Evolutionary conservation across 2,113 vertebrate genomes (phyloP).

Genomic region (Gobio gobio): DNA sequence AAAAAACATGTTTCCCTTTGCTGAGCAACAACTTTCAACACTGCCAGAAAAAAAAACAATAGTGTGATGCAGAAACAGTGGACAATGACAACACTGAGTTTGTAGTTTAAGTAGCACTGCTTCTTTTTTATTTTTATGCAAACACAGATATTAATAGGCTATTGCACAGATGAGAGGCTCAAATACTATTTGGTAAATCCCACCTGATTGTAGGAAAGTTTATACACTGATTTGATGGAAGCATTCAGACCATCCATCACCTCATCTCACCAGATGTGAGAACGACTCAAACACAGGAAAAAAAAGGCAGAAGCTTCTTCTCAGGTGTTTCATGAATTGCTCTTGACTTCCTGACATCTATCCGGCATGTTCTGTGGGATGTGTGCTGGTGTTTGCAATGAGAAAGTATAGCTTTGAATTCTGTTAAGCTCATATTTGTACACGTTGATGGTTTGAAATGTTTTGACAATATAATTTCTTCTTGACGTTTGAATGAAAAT

Average conservation of each 20-base stretch:
- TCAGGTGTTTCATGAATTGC: neutral
- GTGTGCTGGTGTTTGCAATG: neutral
- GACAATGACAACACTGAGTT: slow-evolving; percentile 61
- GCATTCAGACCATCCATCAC: neutral
- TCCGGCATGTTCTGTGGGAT: neutral
- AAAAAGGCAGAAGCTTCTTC: neutral
- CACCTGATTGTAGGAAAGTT: slow-evolving; percentile 41
- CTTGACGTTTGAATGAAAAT: neutral
- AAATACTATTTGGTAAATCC: slow-evolving; percentile 50
- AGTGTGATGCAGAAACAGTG: slow-evolving; percentile 50
- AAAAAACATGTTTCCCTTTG: neutral
- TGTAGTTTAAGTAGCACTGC: slow-evolving; percentile 44
- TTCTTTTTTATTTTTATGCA: slow-evolving; percentile 40
- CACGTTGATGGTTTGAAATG: neutral
- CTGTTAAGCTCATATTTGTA: neutral
- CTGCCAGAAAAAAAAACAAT: neutral
- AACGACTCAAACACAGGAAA: neutral
- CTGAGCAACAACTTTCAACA: slow-evolving; percentile 38
- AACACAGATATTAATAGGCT: slow-evolving; percentile 60
- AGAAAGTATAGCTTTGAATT: neutral
- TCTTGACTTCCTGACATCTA: neutral
- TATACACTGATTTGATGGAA: slow-evolving; percentile 17
- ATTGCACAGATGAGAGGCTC: slow-evolving; percentile 63
- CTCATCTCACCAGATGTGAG: neutral
- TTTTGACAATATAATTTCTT: neutral